These are phyloP conservation scores for Ceratosolen fusciceps DNA, from an alignment of 1,140 invertebrate species.

Conservation along the genomic window DNA sequence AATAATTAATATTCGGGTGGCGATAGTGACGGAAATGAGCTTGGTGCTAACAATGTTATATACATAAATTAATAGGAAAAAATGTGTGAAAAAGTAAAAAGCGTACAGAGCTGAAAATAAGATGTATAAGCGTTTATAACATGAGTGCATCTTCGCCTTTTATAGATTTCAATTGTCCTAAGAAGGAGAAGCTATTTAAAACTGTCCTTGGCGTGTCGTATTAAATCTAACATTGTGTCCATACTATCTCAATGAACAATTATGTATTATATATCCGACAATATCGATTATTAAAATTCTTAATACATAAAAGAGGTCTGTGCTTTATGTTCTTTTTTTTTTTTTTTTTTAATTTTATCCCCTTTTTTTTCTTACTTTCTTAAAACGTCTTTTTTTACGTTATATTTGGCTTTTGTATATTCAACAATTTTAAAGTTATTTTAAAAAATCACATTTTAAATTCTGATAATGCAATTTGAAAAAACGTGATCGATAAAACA, in stretches of 20 bases:
- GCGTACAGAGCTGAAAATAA: constrained; percentile 5
- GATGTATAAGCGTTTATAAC: neutral
- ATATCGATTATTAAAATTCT: constrained; percentile 72
- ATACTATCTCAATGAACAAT: constrained; percentile 69
- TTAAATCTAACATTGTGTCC: constrained; percentile 62
- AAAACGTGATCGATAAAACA: neutral
- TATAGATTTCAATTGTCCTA: neutral
- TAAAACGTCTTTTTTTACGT: neutral
- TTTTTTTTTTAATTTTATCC: no score
- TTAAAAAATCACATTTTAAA: neutral
- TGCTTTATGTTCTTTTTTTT: no score
- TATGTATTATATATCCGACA: constrained; percentile 71
- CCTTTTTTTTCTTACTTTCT: neutral
- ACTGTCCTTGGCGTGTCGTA: neutral
- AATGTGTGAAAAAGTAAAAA: neutral
- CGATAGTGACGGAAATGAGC: constrained; percentile 64
- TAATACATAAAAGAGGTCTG: constrained; percentile 59
- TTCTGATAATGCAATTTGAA: neutral
- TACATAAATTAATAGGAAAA: constrained; percentile 19
- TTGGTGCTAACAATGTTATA: constrained; percentile 43
- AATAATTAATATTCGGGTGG: constrained; percentile 58
- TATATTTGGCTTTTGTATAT: neutral
- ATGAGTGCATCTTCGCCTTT: neutral
- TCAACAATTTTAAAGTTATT: neutral
- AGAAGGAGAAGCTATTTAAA: neutral